Evolutionary conservation across 37 sponge, comb jelly and placozoan genomes (phyloP).

Genomic region (Aplysina aerophoba): DNA sequence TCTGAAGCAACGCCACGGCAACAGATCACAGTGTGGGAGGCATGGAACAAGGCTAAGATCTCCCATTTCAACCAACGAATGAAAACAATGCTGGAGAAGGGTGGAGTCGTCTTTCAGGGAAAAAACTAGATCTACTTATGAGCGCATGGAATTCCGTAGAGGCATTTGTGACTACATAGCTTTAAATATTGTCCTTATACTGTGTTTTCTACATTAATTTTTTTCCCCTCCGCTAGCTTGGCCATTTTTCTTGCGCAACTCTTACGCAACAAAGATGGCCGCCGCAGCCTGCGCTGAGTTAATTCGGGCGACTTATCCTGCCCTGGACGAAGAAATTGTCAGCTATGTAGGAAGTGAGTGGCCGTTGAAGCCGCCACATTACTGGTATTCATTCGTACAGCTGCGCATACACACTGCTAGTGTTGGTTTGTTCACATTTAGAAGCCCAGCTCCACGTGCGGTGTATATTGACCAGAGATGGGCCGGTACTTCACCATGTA

Average conservation of each 20-base stretch:
- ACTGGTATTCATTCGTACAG: neutral
- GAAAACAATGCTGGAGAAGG: conserved; percentile 4
- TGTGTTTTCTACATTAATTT: too few relatives aligned
- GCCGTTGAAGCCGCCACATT: neutral
- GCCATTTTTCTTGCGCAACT: too few relatives aligned
- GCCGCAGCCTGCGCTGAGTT: neutral
- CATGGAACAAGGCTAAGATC: conserved; percentile 63
- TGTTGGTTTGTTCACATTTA: neutral
- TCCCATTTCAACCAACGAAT: conserved; percentile 29
- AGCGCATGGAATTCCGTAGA: neutral
- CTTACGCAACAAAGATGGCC: neutral
- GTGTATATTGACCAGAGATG: too few relatives aligned
- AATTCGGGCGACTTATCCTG: conserved; percentile 27
- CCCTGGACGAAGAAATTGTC: conserved; percentile 56
- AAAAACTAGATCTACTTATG: neutral
- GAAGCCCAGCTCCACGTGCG: too few relatives aligned
- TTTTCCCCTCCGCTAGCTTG: too few relatives aligned
- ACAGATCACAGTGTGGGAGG: conserved; percentile 77
- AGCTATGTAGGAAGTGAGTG: conserved; percentile 51
- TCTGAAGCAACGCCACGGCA: conserved; percentile 34
- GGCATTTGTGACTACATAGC: too few relatives aligned
- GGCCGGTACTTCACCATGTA: too few relatives aligned
- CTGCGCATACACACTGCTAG: neutral
- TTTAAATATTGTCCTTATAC: too few relatives aligned
- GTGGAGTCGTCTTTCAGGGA: neutral